These are phyloP conservation scores for Oreohelix idahoensis DNA, from an alignment of 1,140 invertebrate species.

Conservation along the genomic window DNA sequence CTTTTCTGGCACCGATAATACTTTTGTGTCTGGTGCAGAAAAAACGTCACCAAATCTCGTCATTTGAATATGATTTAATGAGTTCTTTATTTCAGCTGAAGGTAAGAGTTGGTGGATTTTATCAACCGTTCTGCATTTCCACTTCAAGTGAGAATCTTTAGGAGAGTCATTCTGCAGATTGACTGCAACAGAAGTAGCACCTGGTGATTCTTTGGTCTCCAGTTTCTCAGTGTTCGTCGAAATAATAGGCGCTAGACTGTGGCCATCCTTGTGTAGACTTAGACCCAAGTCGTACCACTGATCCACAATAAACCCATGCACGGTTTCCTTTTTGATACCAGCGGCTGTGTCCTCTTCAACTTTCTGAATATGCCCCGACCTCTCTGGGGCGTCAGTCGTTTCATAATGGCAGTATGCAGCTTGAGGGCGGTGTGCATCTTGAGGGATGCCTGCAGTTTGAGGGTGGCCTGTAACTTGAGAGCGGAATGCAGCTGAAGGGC, in stretches of 20 bases:
- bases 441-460: no score
- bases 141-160: not conserved
- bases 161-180: not conserved
- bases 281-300: slow-evolving; percentile 30
- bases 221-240: not conserved
- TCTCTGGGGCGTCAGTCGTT: not conserved
- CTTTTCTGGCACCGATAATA: not conserved
- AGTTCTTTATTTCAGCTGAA: not conserved
- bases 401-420: no score
- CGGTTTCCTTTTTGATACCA: slow-evolving; percentile 15
- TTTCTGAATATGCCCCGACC: not conserved
- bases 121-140: not conserved
- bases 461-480: no score
- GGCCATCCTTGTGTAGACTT: not conserved
- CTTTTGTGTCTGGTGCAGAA: not conserved
- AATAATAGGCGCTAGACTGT: not conserved
- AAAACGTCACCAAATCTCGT: not conserved
- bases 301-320: slow-evolving; percentile 7
- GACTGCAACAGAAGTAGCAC: not conserved
- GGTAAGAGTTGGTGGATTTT: not conserved
- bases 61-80: not conserved
- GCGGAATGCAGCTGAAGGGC: no score
- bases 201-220: not conserved
- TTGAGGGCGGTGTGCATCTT: no score
- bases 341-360: not conserved